Evolutionary conservation across 2,888 invertebrate species (phyloP), one percentile per base, ranked within the genome.

Genomic region (Leucophenga montana): DNA sequence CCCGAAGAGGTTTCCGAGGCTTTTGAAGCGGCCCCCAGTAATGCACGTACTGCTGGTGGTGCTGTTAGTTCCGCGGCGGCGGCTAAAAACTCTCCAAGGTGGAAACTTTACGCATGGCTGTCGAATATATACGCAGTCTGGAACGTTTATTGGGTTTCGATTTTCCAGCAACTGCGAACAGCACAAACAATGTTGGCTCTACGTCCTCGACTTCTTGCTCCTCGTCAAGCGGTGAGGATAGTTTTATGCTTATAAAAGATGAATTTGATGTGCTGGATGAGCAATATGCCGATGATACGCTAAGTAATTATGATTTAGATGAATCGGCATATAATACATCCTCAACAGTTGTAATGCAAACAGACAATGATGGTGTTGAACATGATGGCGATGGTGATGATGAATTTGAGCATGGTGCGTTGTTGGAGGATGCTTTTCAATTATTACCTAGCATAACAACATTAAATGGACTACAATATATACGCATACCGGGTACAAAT

Each of bases 21-120:
- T 0, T 94, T 92, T 73, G 93, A 92, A 86, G 1, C 9, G 1
- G 39, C 39, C 1, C 9, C 39, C 8, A 8, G 11, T 8, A 39
- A 39, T 39, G 39, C 39, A 39, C 39, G 39, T 8, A 91, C 89
- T 46, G 91, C 89, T 46, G 91, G 92, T 6, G 82, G 85, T 0
- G 77, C 82, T 3, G 93, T 93, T 27, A 90, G 91, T 0, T 39
- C 61, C 11, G 77, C 82, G 2, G 93, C 94, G 27, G 90, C 91
- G 0, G n/a, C 62, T 5, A 95, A 95, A 96, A 96, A 83, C 89
- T 95, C 5, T 95, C 95, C 81, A 96, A 96, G 90, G 95, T 96
- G 2, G 97, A 97, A 89, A 97, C 97, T 0, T 88, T 97, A 54
- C 91, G 95, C 62, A 95, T 96, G 93, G 97, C 96, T 8, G 95